Evolutionary conservation across 2,888 invertebrate genomes (phyloP).

Genomic region (Aelia acuminata): DNA sequence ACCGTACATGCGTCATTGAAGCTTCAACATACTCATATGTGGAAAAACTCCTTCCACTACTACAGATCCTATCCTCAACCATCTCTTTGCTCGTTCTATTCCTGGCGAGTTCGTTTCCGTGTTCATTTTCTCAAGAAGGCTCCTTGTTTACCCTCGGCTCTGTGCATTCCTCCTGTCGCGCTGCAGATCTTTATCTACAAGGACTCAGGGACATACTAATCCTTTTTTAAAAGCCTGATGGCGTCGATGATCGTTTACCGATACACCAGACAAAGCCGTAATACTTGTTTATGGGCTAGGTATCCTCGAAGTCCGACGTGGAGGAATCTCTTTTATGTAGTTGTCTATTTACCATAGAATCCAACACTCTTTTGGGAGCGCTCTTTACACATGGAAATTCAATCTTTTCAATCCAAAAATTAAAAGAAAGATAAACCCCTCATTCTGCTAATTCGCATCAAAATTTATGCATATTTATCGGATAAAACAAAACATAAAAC

Average conservation of each 20-base stretch:
- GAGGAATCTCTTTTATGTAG: neutral
- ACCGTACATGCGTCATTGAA: too few species aligned
- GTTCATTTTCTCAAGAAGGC: slow-evolving; percentile 21
- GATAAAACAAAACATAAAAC: too few species aligned
- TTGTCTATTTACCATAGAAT: neutral
- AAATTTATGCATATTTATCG: too few species aligned
- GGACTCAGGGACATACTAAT: slow-evolving; percentile 17
- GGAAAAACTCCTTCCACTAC: neutral
- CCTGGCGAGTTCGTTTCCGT: neutral
- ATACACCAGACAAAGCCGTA: neutral
- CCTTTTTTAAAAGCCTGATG: neutral
- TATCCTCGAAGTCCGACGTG: neutral
- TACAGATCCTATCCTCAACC: neutral
- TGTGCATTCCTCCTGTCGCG: slow-evolving; percentile 33
- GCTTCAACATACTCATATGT: too few species aligned
- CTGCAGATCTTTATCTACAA: slow-evolving; percentile 36
- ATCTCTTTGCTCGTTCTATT: neutral
- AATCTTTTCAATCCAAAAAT: neutral
- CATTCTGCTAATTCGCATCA: too few species aligned
- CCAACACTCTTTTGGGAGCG: too few species aligned
- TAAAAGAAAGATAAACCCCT: too few species aligned
- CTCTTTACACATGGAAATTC: too few species aligned
- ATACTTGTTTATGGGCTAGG: neutral
- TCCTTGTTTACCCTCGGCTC: slow-evolving; percentile 3
- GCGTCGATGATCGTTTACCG: neutral